These are phyloP conservation scores for Chironomus striatipennis DNA, from an alignment of 1,140 invertebrate genomes.

Conservation along the genomic window DNA sequence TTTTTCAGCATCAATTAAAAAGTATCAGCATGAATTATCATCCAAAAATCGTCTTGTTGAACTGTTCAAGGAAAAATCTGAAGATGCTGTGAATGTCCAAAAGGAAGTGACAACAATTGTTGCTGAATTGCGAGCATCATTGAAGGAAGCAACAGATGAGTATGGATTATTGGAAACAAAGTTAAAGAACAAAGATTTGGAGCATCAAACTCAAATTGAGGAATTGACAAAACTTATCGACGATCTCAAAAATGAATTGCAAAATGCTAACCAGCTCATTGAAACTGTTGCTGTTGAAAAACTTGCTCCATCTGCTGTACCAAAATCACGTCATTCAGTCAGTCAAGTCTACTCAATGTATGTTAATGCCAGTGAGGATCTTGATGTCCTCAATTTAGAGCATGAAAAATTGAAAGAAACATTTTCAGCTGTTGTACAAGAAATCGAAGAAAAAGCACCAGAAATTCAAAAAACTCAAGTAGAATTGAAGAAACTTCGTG, in stretches of 20 bases:
- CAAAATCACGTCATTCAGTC: conserved; percentile 73
- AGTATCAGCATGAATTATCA: conserved; percentile 72
- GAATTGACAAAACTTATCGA: conserved; percentile 63
- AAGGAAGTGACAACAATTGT: conserved; percentile 69
- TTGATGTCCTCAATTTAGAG: conserved; percentile 65
- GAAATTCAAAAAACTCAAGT: conserved; percentile 65
- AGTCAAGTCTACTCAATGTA: conserved; percentile 86
- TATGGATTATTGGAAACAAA: conserved; percentile 71
- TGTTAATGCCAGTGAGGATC: conserved; percentile 63
- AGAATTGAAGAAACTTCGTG: conserved; percentile 65
- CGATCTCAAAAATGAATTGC: conserved; percentile 65
- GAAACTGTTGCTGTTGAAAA: conserved; percentile 66
- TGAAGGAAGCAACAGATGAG: conserved; percentile 66
- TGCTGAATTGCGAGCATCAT: conserved; percentile 65
- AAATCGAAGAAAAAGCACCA: conserved; percentile 81
- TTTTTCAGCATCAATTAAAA: conserved; percentile 69
- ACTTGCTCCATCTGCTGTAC: conserved; percentile 69
- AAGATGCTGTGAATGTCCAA: conserved; percentile 66
- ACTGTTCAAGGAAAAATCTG: conserved; percentile 69
- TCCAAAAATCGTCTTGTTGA: conserved; percentile 77
- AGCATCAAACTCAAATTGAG: conserved; percentile 52
- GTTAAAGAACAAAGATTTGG: conserved; percentile 50
- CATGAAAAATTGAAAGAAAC: conserved; percentile 68
- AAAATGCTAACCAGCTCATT: conserved; percentile 71
- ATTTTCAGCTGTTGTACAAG: conserved; percentile 68